Base-by-base conservation (phyloP, 2,113 vertebrate genomes). In the Rissa tridactyla region DNA sequence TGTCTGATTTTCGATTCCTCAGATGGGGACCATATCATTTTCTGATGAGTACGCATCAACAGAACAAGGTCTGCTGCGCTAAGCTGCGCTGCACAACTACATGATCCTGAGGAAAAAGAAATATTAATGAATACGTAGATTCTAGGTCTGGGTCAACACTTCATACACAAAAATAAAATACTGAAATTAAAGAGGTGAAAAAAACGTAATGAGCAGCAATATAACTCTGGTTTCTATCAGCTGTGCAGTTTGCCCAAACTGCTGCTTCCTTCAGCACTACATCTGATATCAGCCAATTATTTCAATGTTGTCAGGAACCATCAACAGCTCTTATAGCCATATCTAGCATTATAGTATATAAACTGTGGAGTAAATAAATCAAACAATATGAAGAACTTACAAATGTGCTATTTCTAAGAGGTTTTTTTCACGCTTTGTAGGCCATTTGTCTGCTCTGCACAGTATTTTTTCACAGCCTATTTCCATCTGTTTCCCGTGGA, bases 381-480 rank as follows among this genome's bases (percentile, higher is more conserved):
- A 89, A 87, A 95, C 94, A 94, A 97, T 92, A 91, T 13, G 61
- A 87, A 72, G 75, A 89, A 76, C 91, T 91, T 84, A 90, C 52
- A 76, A 92, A 91, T 47, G 66, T 62, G 84, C 40, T 52, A 4
- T 44, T 92, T 84, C 70, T 11, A 68, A 77, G 83, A 58, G 21
- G 0, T 3, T 66, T 88, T 76, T 92, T 82, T 94, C 94, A 65
- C 91, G 76, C 90, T 72, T 55, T 58, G 81, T 16, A 76, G 93
- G 84, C 94, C 94, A 95, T 89, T 97, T 97, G 77, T 85, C 91
- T 97, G 94, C 86, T 91, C 78, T 52, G 58, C 73, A 49, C 66
- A 29, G 55, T 13, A 54, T 89, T 97, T 96, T 92, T 82, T 95
- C 89, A 23, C 84, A 95, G 94, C 58, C 62, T 4, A 49, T 95